Percentiles rank a stretch among this genome's conserved stretches.
phyloP scores from a whole-genome alignment of 2,797 vertebrate species.

The Alosa sapidissima region DNA sequence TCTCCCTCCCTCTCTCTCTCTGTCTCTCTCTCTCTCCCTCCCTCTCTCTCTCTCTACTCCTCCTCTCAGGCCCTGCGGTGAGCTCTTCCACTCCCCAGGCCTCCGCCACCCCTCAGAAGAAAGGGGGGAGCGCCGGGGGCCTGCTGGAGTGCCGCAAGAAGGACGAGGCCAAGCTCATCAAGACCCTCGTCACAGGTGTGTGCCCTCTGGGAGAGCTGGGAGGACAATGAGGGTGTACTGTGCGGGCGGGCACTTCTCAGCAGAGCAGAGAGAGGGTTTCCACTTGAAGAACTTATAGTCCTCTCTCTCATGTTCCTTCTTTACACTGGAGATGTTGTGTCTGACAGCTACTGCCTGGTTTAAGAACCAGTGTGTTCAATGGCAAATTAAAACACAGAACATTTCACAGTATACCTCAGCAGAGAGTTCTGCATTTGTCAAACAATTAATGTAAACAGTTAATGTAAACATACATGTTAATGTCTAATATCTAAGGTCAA shows the following conservation, averaged over 20 bases:
- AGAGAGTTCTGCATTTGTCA: not conserved
- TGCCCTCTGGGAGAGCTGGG: not conserved
- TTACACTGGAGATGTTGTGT: not conserved
- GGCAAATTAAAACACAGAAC: not conserved
- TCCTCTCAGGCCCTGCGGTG: constrained; percentile 44
- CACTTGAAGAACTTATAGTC: not conserved
- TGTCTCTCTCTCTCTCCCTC: not conserved
- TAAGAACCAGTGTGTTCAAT: not conserved
- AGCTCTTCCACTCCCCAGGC: constrained; percentile 45
- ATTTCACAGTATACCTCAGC: not conserved
- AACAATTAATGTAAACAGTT: not conserved
- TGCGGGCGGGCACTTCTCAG: not conserved
- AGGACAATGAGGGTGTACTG: not conserved
- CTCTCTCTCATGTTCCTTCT: not conserved
- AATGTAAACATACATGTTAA: not conserved
- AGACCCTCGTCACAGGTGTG: constrained; percentile 79
- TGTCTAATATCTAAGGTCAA: too few species aligned
- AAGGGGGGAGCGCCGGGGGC: constrained; percentile 57
- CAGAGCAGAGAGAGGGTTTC: not conserved
- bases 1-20: not conserved
- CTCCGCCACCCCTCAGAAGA: constrained; percentile 33
- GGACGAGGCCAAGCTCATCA: constrained; percentile 77
- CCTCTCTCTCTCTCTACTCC: not conserved
- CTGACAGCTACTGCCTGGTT: not conserved
- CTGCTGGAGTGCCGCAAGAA: constrained; percentile 74